phyloP scores from a whole-genome alignment of 1,140 invertebrate species.

The Ostrea edulis region DNA sequence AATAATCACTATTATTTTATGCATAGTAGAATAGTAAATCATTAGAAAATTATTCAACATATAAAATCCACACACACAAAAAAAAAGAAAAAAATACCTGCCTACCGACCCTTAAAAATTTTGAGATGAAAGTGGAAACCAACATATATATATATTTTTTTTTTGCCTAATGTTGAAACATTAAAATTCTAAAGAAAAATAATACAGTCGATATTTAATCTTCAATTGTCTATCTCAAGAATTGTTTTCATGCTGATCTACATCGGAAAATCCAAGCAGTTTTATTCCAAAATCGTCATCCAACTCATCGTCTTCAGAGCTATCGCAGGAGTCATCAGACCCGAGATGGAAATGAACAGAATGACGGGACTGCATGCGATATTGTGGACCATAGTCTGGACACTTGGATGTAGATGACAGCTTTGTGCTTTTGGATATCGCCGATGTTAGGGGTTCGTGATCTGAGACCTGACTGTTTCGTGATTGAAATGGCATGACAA shows the following conservation, averaged over 20 bases:
- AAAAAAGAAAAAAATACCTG: too few relatives aligned
- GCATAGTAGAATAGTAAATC: too few relatives aligned
- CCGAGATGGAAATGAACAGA: not conserved
- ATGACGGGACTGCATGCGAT: not conserved
- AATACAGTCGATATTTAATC: too few relatives aligned
- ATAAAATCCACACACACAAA: too few relatives aligned
- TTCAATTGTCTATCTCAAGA: too few relatives aligned
- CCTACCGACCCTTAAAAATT: too few relatives aligned
- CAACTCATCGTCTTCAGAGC: not conserved
- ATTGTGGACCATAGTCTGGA: not conserved
- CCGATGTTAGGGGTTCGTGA: not conserved
- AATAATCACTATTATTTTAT: too few relatives aligned
- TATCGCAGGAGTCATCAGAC: not conserved
- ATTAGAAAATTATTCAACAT: too few relatives aligned
- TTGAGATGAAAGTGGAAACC: too few relatives aligned
- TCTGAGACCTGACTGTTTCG: not conserved
- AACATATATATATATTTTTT: too few relatives aligned
- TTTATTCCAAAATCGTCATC: not conserved
- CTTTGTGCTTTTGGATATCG: not conserved
- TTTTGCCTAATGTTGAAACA: too few relatives aligned
- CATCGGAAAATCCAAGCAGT: not conserved
- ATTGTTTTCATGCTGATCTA: not conserved
- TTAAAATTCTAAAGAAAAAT: too few relatives aligned
- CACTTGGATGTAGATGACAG: not conserved
- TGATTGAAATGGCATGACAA: not conserved